Conservation (phyloP, 2,888 invertebrate species). For the Stegana nigrithorax region DNA sequence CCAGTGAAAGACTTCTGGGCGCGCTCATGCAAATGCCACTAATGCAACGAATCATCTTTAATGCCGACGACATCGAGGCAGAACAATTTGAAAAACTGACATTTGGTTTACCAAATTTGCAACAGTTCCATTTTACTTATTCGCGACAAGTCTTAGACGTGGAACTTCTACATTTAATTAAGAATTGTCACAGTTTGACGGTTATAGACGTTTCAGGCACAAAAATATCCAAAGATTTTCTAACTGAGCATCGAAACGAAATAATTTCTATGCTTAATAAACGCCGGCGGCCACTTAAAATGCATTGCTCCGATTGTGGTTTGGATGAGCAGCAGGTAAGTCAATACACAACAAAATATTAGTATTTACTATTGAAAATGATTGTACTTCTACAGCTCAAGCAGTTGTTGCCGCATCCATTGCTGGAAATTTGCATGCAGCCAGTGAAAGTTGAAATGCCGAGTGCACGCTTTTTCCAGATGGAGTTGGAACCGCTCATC, state of each 20-base stretch:
- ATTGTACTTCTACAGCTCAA: not conserved
- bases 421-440: not conserved
- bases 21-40: slow-evolving; percentile 26
- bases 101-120: slow-evolving; percentile 26
- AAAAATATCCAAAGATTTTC: not conserved
- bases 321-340: not conserved
- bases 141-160: not conserved
- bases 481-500: not conserved
- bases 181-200: not conserved
- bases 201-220: not conserved
- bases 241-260: not conserved
- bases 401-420: not conserved
- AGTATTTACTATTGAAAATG: not conserved
- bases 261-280: not conserved
- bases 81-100: slow-evolving; percentile 31
- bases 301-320: not conserved
- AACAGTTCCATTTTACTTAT: slow-evolving; percentile 39
- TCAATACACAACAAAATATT: not conserved
- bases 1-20: slow-evolving; percentile 10
- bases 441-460: not conserved
- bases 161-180: not conserved
- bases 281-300: not conserved
- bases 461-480: not conserved
- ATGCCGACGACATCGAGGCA: slow-evolving; percentile 36
- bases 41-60: slow-evolving; percentile 32